Percentiles rank a stretch among this genome's conserved stretches.
These are phyloP conservation scores for Xiphorhynchus elegans DNA, from an alignment of 2,113 vertebrate species.

Conservation along the genomic window DNA sequence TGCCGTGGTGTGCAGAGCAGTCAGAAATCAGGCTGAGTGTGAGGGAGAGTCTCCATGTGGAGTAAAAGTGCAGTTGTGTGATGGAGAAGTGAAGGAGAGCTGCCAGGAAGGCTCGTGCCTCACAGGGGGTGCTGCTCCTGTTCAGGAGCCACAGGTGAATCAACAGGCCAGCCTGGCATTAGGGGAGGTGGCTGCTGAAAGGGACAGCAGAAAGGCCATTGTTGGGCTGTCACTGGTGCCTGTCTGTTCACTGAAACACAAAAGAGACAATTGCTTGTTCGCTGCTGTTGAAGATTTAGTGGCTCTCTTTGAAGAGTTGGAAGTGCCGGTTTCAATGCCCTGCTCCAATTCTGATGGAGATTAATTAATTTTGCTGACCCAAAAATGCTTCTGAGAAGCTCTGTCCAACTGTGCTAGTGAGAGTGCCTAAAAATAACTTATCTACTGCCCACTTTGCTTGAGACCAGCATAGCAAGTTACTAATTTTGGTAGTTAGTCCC, in stretches of 20 bases:
- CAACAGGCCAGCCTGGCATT: not conserved
- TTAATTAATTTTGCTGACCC: not conserved
- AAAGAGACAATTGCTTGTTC: not conserved
- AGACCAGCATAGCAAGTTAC: not conserved
- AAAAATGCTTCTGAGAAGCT: not conserved
- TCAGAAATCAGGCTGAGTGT: not conserved
- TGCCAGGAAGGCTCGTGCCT: not conserved
- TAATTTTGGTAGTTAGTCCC: not conserved
- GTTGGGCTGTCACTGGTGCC: not conserved
- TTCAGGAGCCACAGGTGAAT: not conserved
- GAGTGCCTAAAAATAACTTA: not conserved
- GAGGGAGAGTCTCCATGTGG: not conserved
- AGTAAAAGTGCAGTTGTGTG: not conserved
- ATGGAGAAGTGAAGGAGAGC: not conserved
- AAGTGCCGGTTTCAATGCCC: accelerated
- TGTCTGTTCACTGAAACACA: not conserved
- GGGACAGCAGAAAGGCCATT: not conserved
- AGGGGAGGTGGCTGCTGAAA: not conserved
- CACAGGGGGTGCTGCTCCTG: not conserved
- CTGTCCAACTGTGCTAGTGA: not conserved
- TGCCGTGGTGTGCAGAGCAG: not conserved
- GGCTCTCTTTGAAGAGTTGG: not conserved
- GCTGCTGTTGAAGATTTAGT: not conserved
- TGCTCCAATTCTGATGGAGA: not conserved
- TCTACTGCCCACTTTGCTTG: not conserved